phyloP scores from a whole-genome alignment of 2,113 vertebrate species.

The Xiphophorus couchianus region DNA sequence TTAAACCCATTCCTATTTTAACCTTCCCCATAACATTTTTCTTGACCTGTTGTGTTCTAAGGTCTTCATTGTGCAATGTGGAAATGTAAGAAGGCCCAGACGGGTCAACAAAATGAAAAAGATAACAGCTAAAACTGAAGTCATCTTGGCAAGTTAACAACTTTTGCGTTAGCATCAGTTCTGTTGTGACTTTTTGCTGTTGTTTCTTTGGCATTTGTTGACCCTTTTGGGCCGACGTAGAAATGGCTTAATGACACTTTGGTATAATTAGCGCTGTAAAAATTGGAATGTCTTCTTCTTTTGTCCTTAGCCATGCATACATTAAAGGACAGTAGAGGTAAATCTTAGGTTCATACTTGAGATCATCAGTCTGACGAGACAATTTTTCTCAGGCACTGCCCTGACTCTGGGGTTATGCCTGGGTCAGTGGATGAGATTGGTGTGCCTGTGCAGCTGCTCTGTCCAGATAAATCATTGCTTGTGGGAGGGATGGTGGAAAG shows the following conservation, averaged over 20 bases:
- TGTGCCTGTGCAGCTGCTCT: constrained; percentile 72
- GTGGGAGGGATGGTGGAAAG: constrained; percentile 74
- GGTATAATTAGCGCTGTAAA: constrained; percentile 45
- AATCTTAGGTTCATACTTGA: constrained; percentile 63
- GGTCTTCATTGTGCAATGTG: too few species aligned
- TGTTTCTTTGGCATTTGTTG: too few species aligned
- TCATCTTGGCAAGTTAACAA: too few species aligned
- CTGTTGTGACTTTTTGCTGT: too few species aligned
- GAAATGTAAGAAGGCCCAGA: too few species aligned
- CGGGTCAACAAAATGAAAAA: too few species aligned
- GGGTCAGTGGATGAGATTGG: constrained; percentile 71
- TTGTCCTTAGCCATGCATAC: constrained; percentile 54
- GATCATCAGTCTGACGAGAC: constrained; percentile 70
- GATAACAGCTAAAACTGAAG: too few species aligned
- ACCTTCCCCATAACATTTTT: too few species aligned
- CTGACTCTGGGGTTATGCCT: constrained; percentile 72
- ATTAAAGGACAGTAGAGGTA: constrained; percentile 66
- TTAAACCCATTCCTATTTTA: too few species aligned
- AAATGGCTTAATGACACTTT: constrained; percentile 39
- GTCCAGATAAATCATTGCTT: constrained; percentile 73
- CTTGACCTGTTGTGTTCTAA: too few species aligned
- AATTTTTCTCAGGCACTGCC: constrained; percentile 74
- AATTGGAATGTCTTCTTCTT: constrained; percentile 65
- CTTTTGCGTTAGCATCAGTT: too few species aligned
- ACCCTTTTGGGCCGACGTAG: neutral